Base-by-base conservation (phyloP, 2,113 vertebrate species). In the Orcinus orca region DNA sequence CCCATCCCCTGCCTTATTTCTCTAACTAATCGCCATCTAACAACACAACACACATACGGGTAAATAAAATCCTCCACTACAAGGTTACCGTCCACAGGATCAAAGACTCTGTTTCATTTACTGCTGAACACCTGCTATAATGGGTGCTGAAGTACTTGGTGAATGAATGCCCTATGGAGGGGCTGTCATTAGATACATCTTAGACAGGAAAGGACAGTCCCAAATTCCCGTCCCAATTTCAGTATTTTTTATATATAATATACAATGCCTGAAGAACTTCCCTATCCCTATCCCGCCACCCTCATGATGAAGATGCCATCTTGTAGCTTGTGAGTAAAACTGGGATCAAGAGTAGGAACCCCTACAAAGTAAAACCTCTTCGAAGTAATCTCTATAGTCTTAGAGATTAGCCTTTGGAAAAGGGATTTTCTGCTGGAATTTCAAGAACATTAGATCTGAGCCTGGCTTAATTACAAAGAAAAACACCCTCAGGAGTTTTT, bases 361-460 rank as follows among this genome's bases (percentile, higher is more conserved):
- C 50, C 33, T 79, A 50, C 29, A 50, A 93, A 84, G 88, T 44
- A 80, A 93, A 90, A 88, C 26, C 33, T 71, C 73, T 96, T 63
- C 23, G 53, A 96, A 96, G 26, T 80, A 90, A 74, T 68, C 18
- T 74, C 55, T 53, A 11, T 0, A 55, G 25, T 65, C 31, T 5
- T 26, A 62, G 38, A 70, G 36, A 91, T 73, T 77, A 85, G 60
- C 79, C 36, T 95, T 87, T 81, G 74, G 74, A 83, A 92, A 84
- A 79, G 60, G 68, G 26, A 60, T 88, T 83, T 95, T 70, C 79
- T 90, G 76, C 53, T 85, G 11, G 77, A 77, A 96, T 95, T 90
- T 63, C 36, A 88, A 70, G 67, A 77, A 85, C 50, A 89, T 89
- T 93, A 93, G 90, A 81, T 47, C 68, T 63, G 23, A 97, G 83